These are phyloP conservation scores for Ypsolopha sequella DNA, from an alignment of 2,888 invertebrate species.

Conservation along the genomic window DNA sequence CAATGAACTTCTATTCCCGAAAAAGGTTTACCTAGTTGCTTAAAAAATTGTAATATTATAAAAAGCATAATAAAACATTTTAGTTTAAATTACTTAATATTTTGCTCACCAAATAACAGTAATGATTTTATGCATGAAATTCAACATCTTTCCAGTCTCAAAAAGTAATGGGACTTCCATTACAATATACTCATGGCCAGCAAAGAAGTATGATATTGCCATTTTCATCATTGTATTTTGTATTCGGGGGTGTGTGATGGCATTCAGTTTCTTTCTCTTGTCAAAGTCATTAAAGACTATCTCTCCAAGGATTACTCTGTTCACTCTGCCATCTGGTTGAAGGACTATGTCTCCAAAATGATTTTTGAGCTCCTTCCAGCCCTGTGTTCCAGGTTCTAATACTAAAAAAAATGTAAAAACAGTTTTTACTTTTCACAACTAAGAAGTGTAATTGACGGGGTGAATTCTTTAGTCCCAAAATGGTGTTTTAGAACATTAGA, in stretches of 20 bases:
- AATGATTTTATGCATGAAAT: conserved; percentile 82
- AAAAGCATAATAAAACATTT: too few relatives aligned
- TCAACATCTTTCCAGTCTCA: conserved; percentile 81
- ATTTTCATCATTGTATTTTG: conserved; percentile 79
- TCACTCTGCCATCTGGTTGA: conserved; percentile 73
- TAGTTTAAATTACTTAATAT: background rate
- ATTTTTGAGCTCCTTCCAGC: conserved; percentile 76
- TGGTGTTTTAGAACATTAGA: too few relatives aligned
- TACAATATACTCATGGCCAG: conserved; percentile 81
- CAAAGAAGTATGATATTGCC: conserved; percentile 73
- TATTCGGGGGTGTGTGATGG: conserved; percentile 86
- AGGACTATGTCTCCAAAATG: conserved; percentile 81
- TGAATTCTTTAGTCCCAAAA: too few relatives aligned
- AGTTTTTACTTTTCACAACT: too few relatives aligned
- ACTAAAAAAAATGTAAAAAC: conserved; percentile 60
- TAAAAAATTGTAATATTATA: too few relatives aligned
- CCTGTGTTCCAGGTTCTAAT: conserved; percentile 81
- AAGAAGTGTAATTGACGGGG: too few relatives aligned
- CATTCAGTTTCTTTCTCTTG: conserved; percentile 78
- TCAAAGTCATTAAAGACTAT: conserved; percentile 79
- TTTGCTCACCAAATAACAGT: conserved; percentile 83
- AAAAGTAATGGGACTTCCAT: conserved; percentile 86
- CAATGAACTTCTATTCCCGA: too few relatives aligned
- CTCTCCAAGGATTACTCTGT: conserved; percentile 77
- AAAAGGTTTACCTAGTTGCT: too few relatives aligned